phyloP scores from a whole-genome alignment of 2,113 vertebrate genomes.

The Uria lomvia region DNA sequence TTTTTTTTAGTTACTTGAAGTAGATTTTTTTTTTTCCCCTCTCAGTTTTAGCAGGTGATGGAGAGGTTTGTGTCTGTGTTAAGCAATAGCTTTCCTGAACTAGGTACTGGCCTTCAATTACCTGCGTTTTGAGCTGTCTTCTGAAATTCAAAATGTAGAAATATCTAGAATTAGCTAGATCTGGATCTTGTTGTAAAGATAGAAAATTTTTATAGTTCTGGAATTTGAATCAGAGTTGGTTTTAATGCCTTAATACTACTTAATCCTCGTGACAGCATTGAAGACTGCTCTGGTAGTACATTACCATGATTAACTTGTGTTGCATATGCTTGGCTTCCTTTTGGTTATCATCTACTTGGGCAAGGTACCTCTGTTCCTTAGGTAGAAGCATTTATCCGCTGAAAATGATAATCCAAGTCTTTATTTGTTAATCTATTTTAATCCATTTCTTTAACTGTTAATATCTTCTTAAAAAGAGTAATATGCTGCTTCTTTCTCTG shows the following conservation, averaged over 20 bases:
- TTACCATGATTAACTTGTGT: not conserved
- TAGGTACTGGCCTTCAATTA: not conserved
- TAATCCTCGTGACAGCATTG: not conserved
- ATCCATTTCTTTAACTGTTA: not conserved
- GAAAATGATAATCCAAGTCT: not conserved
- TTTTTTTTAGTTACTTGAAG: not conserved
- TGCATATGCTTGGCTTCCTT: not conserved
- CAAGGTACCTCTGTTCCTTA: not conserved
- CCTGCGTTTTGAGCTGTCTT: not conserved
- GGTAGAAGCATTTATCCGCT: not conserved
- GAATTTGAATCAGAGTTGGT: not conserved
- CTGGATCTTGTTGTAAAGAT: not conserved
- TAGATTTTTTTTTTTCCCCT: rapidly evolving
- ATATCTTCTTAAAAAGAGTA: not conserved
- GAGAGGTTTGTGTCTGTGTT: not conserved
- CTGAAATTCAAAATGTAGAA: not conserved
- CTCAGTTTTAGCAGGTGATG: not conserved
- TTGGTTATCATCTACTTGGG: not conserved
- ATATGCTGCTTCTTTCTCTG: not conserved
- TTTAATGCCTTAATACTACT: not conserved
- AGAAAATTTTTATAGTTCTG: not conserved
- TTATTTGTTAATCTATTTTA: conserved; percentile 3
- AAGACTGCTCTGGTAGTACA: not conserved
- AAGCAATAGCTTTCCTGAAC: not conserved
- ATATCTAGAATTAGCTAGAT: not conserved